These are phyloP conservation scores for Plecturocebus donacophilus DNA, from an alignment of 2,113 vertebrate genomes.

Conservation along the genomic window DNA sequence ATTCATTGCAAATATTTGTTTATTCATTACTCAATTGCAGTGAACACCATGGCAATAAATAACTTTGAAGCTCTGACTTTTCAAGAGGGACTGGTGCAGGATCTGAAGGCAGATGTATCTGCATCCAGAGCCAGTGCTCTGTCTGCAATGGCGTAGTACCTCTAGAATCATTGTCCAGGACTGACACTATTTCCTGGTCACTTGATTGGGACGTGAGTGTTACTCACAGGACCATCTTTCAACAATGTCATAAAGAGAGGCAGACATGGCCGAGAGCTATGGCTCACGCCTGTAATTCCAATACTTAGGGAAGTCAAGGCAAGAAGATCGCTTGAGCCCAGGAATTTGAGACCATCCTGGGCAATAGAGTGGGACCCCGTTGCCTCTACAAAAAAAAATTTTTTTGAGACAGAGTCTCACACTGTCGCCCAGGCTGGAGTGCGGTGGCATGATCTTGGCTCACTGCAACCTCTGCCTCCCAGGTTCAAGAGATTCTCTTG, in stretches of 20 bases:
- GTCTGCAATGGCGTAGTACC: background rate
- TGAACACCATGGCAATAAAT: background rate
- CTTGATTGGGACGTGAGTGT: background rate
- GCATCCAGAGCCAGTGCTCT: background rate
- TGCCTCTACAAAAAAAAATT: too few relatives aligned
- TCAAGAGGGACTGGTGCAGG: background rate
- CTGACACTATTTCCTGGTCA: background rate
- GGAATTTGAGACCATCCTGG: too few relatives aligned
- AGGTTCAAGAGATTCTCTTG: too few relatives aligned
- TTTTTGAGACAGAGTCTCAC: too few relatives aligned
- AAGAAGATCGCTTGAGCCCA: too few relatives aligned
- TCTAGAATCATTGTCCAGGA: background rate
- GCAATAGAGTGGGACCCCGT: too few relatives aligned
- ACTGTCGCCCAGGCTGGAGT: too few relatives aligned
- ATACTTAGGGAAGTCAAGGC: too few relatives aligned
- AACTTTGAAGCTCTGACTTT: background rate
- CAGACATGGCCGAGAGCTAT: too few relatives aligned
- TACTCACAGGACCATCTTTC: background rate
- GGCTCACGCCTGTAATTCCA: too few relatives aligned
- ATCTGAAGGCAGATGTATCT: background rate
- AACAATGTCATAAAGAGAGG: background rate
- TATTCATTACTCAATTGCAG: background rate
- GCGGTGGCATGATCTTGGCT: too few relatives aligned
- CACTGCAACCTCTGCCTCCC: too few relatives aligned
- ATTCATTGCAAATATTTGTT: background rate